Evolutionary conservation across 2,113 vertebrate genomes (phyloP), one percentile per base, ranked within the genome.

Genomic region (Laticauda laticaudata): DNA sequence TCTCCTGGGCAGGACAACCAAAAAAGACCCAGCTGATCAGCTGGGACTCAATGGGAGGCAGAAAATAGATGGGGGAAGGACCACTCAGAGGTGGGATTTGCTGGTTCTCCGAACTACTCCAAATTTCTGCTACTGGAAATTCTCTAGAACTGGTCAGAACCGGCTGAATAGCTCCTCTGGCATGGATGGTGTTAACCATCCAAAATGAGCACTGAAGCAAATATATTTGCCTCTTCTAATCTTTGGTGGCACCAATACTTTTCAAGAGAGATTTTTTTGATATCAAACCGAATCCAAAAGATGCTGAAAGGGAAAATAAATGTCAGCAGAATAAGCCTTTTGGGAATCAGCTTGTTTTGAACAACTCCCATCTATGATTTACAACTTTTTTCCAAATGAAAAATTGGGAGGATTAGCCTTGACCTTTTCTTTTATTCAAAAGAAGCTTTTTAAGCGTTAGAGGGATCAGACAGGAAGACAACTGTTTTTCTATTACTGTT

Each of bases 381-480:
- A 0, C 1, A 23, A 0, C 3, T 10, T 29, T 34, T 87, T 45
- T 51, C 48, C 21, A 24, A 34, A 15, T 0, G 2, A 93, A 4
- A 91, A 86, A 48, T 14, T 86, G 2, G 57, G 85, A 86, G 93
- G 54, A 54, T 11, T 2, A 0, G 21, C 0, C 2, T 0, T 15
- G 24, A 90, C 53, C 43, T 88, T 91, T 92, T 21, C 4, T 10
- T 48, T 34, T 55, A 24, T 15, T 64, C 64, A 26, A 51, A 93
- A 89, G 0, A 7, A 1, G 89, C 86, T 57, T 53, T 90, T 59
- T 10, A 92, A 23, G 0, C 56, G 24, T 34, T 2, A 75, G 0
- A 4, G 48, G 23, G 7, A 10, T 12, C 7, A 53, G 8, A 34
- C 8, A 8, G 34, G 26, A 43, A 85, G 39, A 85, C 6, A 18